Evolutionary conservation across 2,797 vertebrate species (phyloP).

Genomic region (Halcyon leucocephala): DNA sequence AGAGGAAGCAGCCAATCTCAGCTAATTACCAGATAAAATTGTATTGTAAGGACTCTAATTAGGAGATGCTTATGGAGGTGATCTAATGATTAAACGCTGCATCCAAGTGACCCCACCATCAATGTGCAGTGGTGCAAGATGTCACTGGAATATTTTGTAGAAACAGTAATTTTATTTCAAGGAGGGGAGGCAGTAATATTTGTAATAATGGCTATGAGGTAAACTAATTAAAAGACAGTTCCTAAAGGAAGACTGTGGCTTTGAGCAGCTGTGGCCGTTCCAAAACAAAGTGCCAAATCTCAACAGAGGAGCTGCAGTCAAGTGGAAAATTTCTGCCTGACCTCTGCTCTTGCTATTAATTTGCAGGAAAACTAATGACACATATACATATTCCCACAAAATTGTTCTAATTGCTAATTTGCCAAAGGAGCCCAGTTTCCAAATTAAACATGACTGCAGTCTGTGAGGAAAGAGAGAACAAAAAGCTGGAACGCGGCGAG

Average conservation of each 20-base stretch:
- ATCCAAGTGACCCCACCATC: conserved; percentile 91
- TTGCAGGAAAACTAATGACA: conserved; percentile 98
- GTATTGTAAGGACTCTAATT: conserved; percentile 96
- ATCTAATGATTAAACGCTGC: conserved; percentile 93
- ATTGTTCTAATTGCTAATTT: conserved; percentile 99
- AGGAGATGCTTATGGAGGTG: conserved; percentile 92
- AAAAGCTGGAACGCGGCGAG: conserved; percentile 69
- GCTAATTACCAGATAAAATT: conserved; percentile 97
- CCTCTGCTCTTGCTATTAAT: conserved; percentile 94
- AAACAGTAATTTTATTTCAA: conserved; percentile 82
- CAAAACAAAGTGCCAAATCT: conserved; percentile 88
- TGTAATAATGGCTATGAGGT: conserved; percentile 95
- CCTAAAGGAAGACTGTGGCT: conserved; percentile 87
- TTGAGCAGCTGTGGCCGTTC: conserved; percentile 86
- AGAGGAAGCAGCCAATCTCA: conserved; percentile 94
- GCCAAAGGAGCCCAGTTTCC: conserved; percentile 91
- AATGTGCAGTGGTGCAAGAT: conserved; percentile 82
- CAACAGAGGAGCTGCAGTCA: conserved; percentile 87
- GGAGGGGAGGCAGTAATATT: conserved; percentile 86
- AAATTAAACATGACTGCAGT: conserved; percentile 93
- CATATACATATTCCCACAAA: conserved; percentile 97
- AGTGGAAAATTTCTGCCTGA: conserved; percentile 95
- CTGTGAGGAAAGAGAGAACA: conserved; percentile 80
- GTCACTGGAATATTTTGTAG: conserved; percentile 83
- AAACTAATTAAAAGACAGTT: conserved; percentile 96